A percentile compares a stretch with the other conserved stretches of the same genome.
Evolutionary conservation across 2,888 invertebrate genomes (phyloP).

Genomic region (Drymonia ruficornis): DNA sequence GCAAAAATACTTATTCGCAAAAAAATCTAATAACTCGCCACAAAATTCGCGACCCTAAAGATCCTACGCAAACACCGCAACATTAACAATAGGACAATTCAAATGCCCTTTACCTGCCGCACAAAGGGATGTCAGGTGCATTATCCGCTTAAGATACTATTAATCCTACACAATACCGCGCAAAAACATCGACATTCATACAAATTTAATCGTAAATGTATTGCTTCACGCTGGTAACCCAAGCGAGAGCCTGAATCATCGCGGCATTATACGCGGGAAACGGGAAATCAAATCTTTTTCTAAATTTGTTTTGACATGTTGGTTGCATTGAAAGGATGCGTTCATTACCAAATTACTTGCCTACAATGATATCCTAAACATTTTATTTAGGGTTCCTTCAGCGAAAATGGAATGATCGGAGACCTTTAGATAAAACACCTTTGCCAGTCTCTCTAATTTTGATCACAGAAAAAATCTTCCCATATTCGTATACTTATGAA

Average conservation of each 20-base stretch:
- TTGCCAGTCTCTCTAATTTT: too few relatives aligned
- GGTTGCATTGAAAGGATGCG: conserved; percentile 46
- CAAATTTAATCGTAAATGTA: conserved; percentile 72
- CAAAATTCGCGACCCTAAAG: conserved; percentile 22
- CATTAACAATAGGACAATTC: conserved; percentile 48
- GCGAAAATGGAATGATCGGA: too few relatives aligned
- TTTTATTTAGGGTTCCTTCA: too few relatives aligned
- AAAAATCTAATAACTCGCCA: conserved; percentile 41
- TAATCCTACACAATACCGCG: conserved; percentile 67
- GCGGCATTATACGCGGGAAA: conserved; percentile 65
- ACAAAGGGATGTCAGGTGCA: conserved; percentile 77
- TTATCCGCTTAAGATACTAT: conserved; percentile 69
- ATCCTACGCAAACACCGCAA: conserved; percentile 70
- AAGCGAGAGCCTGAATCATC: conserved; percentile 59
- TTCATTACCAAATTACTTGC: conserved; percentile 2
- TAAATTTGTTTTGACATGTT: conserved; percentile 75
- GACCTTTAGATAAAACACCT: too few relatives aligned
- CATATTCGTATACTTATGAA: too few relatives aligned
- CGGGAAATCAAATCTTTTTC: conserved; percentile 52
- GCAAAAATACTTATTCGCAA: conserved; percentile 43
- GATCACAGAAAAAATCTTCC: too few relatives aligned
- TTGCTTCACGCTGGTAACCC: conserved; percentile 54
- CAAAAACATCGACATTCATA: conserved; percentile 71
- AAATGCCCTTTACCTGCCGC: conserved; percentile 62
- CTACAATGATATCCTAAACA: not conserved